Evolutionary conservation across 2,113 vertebrate genomes (phyloP).

Genomic region (Calyptommatus sinebrachiatus): DNA sequence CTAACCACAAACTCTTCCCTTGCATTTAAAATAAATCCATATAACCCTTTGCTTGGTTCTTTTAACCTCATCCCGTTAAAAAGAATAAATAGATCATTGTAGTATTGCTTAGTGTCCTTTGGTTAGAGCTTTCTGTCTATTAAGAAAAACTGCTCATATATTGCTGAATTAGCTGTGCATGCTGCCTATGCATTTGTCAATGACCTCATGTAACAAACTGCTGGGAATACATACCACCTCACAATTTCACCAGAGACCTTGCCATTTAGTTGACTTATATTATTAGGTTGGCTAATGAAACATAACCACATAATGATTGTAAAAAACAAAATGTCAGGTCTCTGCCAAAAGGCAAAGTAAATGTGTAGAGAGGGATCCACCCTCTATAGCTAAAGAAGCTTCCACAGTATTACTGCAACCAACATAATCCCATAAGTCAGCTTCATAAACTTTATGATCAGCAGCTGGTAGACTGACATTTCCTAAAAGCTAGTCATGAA

Average conservation of each 20-base stretch:
- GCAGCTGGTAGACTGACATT: constrained; percentile 7
- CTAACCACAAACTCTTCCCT: constrained; percentile 4
- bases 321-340: constrained; percentile 57
- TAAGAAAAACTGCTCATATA: constrained; percentile 39
- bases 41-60: constrained; percentile 26
- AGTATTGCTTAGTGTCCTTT: constrained; percentile 32
- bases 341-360: constrained; percentile 44
- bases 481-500: constrained; percentile 1
- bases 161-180: constrained; percentile 27
- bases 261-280: constrained; percentile 52
- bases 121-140: constrained; percentile 20
- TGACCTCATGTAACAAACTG: constrained; percentile 30
- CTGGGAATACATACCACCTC: constrained; percentile 22
- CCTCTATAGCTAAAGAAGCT: constrained; percentile 6
- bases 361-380: constrained; percentile 31
- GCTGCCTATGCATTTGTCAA: constrained; percentile 47
- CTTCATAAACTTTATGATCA: constrained; percentile 9
- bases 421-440: constrained; percentile 45
- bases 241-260: constrained; percentile 49
- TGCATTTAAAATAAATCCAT: constrained; percentile 36
- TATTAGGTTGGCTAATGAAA: constrained; percentile 59
- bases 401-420: constrained; percentile 27
- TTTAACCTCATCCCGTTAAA: constrained; percentile 29
- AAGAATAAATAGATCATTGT: constrained; percentile 45
- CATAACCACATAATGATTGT: constrained; percentile 48